Percentiles rank a stretch among this genome's conserved stretches.
Conservation (phyloP, 2,797 vertebrate genomes). For the Eulemur albifrons region DNA sequence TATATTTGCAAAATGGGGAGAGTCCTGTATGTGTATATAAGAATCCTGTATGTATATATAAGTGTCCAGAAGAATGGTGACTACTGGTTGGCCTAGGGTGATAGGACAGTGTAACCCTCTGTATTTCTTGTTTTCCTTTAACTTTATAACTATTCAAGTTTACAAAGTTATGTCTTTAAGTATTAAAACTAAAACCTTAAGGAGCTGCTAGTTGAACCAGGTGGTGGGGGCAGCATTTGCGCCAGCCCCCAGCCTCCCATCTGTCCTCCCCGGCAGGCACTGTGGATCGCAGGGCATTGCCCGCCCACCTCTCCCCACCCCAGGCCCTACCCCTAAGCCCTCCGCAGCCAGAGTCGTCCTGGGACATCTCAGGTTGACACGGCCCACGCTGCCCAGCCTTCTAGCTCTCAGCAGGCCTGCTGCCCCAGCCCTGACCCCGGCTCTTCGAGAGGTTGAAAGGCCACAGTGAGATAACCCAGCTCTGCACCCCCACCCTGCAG, state of each 20-base stretch:
- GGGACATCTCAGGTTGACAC: constrained; percentile 63
- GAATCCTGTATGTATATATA: accelerated
- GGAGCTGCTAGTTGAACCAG: not conserved
- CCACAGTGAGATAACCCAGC: not conserved
- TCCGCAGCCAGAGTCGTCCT: constrained; percentile 29
- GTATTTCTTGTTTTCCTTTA: not conserved
- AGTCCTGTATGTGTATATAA: accelerated
- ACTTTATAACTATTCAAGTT: not conserved
- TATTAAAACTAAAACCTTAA: not conserved
- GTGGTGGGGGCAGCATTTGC: accelerated
- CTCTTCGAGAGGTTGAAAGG: not conserved
- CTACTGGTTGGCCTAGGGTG: accelerated
- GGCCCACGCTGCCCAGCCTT: constrained; percentile 25
- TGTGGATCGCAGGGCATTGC: too few species aligned
- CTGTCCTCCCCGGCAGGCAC: not conserved
- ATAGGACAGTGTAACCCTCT: accelerated
- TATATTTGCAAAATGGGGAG: not conserved
- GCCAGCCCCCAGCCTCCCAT: too few species aligned
- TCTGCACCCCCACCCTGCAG: not conserved
- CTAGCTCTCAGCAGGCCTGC: not conserved
- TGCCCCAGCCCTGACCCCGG: not conserved
- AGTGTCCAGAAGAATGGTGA: accelerated
- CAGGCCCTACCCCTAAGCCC: not conserved
- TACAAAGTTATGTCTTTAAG: not conserved
- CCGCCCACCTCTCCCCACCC: not conserved